Evolutionary conservation across 1,140 invertebrate genomes (phyloP), one percentile per base, ranked within the genome.

Genomic region (Cardiocondyla obscurior): DNA sequence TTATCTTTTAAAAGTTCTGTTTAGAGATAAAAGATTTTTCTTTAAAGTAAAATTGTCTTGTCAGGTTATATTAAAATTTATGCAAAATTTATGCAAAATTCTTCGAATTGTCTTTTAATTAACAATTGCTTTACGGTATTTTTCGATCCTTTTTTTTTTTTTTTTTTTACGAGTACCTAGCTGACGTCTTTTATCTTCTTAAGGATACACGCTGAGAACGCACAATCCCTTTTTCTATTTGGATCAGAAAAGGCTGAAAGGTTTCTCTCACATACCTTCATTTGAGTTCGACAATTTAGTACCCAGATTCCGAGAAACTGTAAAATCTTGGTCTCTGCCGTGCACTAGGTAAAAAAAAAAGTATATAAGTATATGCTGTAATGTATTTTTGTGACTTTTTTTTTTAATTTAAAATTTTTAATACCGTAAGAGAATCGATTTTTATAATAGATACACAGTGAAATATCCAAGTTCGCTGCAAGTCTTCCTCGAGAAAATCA

Each of bases 221-320:
- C 86, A 84, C 25, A 64, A 79, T 73, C 88, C 84, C 22, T 90
- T 77, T 58, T 72, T 84, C 22, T 89, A 84, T 12, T 55, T 89
- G 5, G 84, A 90, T 3, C 16, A 85, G 8, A 90, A 70, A 1
- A 74, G 25, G 60, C 42, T 64, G 1, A 55, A 76, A 30, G 69
- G 73, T n/a, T 65, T 39, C 0, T 86, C 88, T 0, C n/a, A 16
- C 0, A 5, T 79, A 10, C 81, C 88, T 12, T 58, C 82, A 6
- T 90, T 90, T 1, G 86, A 90, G n/a, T 90, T 65, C 25, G 89
- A 90, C 19, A 86, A 88, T 10, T 19, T 84, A 7, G 30, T 4
- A 1, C 55, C 79, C 1, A 88, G 89, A 74, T 87, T 85, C 55
- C 36, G 4, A 55, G 72, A 67, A 36, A 44, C 25, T 16, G 14